Evolutionary conservation across 2,113 vertebrate species (phyloP).

Genomic region (Etheostoma cragini): DNA sequence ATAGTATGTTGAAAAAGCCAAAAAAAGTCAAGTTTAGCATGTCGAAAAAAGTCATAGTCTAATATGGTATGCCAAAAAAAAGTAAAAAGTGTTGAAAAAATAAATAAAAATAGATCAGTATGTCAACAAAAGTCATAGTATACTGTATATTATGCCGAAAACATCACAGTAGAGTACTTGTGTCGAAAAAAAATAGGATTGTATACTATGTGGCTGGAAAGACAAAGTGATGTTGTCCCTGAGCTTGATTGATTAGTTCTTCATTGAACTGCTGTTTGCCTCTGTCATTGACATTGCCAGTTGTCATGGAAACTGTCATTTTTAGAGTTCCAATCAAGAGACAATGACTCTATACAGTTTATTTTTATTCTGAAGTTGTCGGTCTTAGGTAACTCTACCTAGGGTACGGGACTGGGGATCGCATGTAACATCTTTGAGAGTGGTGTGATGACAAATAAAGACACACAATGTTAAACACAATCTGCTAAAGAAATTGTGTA

Average conservation of each 20-base stretch:
- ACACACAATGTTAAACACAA: too few relatives aligned
- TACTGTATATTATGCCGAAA: too few relatives aligned
- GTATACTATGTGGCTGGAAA: neutral
- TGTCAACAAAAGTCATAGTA: too few relatives aligned
- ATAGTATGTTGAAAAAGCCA: too few relatives aligned
- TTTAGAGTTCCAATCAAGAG: neutral
- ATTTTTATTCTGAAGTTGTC: neutral
- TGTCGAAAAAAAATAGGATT: too few relatives aligned
- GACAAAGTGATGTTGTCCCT: neutral
- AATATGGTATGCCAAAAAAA: too few relatives aligned
- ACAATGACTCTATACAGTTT: neutral
- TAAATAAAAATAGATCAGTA: too few relatives aligned
- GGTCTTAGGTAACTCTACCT: neutral
- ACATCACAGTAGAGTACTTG: too few relatives aligned
- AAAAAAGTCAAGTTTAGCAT: too few relatives aligned
- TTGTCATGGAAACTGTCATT: slow-evolving; percentile 25
- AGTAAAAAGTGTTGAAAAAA: too few relatives aligned
- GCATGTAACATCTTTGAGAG: neutral
- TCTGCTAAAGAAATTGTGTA: neutral
- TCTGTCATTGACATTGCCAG: neutral
- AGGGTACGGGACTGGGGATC: neutral
- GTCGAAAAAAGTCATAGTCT: too few relatives aligned
- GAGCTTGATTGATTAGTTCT: neutral
- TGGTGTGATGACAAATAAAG: neutral
- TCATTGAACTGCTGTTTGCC: neutral